Evolutionary conservation across 2,113 vertebrate genomes (phyloP).

Genomic region (Okapia johnstoni): DNA sequence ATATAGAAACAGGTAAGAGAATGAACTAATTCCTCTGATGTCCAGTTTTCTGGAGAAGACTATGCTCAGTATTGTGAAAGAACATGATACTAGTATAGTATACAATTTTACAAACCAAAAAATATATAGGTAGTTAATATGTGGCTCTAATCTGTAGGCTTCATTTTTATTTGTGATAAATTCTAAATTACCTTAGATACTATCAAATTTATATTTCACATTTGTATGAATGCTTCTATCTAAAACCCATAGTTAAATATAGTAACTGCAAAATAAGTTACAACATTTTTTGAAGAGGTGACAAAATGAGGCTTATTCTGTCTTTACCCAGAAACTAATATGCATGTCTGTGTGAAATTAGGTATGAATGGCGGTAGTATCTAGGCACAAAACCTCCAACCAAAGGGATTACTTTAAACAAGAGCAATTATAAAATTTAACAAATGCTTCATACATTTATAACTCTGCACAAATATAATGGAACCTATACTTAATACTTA

Average conservation of each 20-base stretch:
- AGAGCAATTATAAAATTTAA: constrained; percentile 77
- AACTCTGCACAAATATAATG: constrained; percentile 73
- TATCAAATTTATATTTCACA: constrained; percentile 13
- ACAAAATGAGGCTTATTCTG: not conserved
- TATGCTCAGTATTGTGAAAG: not conserved
- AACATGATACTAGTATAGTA: not conserved
- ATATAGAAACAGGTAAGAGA: not conserved
- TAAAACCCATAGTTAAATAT: not conserved
- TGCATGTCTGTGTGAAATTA: not conserved
- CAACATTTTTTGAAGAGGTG: not conserved
- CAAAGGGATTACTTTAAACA: constrained; percentile 67
- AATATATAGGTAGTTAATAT: not conserved
- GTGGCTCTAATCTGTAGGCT: not conserved
- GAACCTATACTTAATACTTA: constrained; percentile 74
- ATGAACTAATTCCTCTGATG: not conserved
- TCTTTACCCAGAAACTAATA: not conserved
- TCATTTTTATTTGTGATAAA: not conserved
- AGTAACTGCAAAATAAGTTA: not conserved
- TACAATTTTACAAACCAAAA: not conserved
- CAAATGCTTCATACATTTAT: constrained; percentile 80
- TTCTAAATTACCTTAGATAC: not conserved
- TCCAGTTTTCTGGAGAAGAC: not conserved
- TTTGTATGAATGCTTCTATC: not conserved
- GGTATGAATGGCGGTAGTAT: constrained; percentile 34
- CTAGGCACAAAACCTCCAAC: constrained; percentile 58